phyloP scores from a whole-genome alignment of 2,888 invertebrate species.

The Lingula anatina region DNA sequence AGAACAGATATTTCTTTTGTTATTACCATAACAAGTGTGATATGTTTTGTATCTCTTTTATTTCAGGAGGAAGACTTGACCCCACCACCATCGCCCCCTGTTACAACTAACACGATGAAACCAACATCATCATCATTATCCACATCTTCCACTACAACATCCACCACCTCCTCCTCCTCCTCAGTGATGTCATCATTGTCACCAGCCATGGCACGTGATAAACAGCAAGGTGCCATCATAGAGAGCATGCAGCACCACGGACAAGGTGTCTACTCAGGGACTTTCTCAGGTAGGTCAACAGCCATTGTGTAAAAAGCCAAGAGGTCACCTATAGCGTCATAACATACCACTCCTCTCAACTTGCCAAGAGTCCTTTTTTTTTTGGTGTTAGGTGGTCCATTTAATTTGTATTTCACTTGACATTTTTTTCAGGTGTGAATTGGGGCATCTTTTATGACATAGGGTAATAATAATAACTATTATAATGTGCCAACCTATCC shows the following conservation, averaged over 20 bases:
- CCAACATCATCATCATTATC: not conserved
- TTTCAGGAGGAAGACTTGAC: no score
- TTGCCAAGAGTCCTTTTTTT: no score
- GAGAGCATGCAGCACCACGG: constrained; percentile 91
- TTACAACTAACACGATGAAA: constrained; percentile 1
- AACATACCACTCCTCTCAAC: no score
- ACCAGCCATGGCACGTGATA: no score
- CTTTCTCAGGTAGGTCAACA: constrained; percentile 69
- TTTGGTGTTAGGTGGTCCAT: not conserved
- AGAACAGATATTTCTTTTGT: no score
- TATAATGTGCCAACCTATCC: no score
- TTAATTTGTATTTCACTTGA: not conserved
- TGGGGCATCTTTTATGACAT: no score
- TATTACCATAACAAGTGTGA: no score
- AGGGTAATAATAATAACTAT: no score
- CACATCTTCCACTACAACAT: not conserved
- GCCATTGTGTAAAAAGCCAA: not conserved
- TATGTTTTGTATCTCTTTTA: no score
- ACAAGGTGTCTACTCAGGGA: constrained; percentile 92
- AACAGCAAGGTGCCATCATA: constrained; percentile 69
- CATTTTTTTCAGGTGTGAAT: not conserved
- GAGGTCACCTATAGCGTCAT: not conserved
- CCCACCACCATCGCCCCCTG: constrained; percentile 11
- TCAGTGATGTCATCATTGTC: no score
- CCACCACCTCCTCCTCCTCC: not conserved